Conservation (phyloP, 92 coral and sea anemone genomes). For the Muricea muricata region DNA sequence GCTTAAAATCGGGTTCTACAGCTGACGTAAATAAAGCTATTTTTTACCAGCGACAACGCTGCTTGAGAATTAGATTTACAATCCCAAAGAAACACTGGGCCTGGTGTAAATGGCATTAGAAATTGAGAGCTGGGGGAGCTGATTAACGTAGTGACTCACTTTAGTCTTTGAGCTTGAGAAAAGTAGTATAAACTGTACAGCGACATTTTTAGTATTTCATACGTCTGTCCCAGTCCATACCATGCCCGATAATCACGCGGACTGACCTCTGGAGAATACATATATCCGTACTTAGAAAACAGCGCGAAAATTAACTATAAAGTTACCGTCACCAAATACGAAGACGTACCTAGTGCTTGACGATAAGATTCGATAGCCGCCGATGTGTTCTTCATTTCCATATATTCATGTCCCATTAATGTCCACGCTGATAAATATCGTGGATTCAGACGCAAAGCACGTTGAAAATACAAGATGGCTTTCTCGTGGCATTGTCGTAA, state of each 20-base stretch:
- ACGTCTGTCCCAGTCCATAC: conserved; percentile 98
- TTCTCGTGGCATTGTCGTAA: conserved; percentile 90
- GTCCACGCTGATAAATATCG: conserved; percentile 98
- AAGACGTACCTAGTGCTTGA: conserved; percentile 86
- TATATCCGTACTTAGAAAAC: neutral
- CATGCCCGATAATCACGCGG: conserved; percentile 92
- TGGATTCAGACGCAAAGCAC: conserved; percentile 91
- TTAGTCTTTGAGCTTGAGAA: conserved; percentile 92
- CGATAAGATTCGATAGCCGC: conserved; percentile 96
- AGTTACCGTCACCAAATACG: neutral
- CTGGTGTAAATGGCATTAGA: too few relatives aligned
- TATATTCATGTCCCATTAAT: conserved; percentile 95
- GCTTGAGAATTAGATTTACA: too few relatives aligned
- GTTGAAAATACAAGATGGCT: conserved; percentile 90
- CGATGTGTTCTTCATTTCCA: conserved; percentile 94
- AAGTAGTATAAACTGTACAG: conserved; percentile 92
- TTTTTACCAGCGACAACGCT: too few relatives aligned
- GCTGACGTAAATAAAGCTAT: too few relatives aligned
- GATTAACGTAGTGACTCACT: conserved; percentile 50
- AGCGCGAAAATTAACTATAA: neutral
- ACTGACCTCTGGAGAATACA: conserved; percentile 74
- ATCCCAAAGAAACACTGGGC: too few relatives aligned
- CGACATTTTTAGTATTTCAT: conserved; percentile 96
- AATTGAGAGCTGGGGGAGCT: too few relatives aligned
- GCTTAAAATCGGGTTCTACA: too few relatives aligned